Evolutionary conservation across 2,797 vertebrate species (phyloP), one percentile per base, ranked within the genome.

Genomic region (Poecilia velifera): DNA sequence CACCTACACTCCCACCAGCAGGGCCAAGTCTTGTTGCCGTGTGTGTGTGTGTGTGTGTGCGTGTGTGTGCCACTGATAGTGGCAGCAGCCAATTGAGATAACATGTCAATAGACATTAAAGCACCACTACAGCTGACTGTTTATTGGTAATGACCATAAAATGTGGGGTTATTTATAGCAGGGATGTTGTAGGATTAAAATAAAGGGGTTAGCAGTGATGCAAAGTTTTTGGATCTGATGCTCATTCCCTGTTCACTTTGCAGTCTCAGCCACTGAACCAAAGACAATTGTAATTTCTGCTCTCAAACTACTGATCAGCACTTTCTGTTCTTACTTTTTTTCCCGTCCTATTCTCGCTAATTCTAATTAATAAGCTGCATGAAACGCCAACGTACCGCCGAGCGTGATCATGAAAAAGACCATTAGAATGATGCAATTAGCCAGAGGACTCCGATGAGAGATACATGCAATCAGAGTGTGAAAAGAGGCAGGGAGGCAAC

Each of bases 371-470:
- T 93, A 93, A 92, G 90, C 90, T 4, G 84, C 92, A 87, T 87
- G 87, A 91, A 91, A 87, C 90, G 82, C 93, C 93, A 94, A 92
- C 91, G 90, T 84, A 92, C 90, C 87, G 87, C 82, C 73, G 89
- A 92, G 90, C 77, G 76, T 81, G 92, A 91, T 93, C 88, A 90
- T 85, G 87, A 93, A 94, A 93, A 93, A 89, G 87, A 91, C 93
- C 87, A 91, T 89, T 88, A 83, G 84, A 89, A 93, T 95, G 91
- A 95, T 93, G 93, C 95, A 96, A 96, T 95, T 95, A 95, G 93
- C 90, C 87, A 89, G 89, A 93, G 90, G 91, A 92, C 85, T 92
- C 86, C 87, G 53, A 91, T 94, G 91, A 94, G 93, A 93, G 90
- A 93, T 94, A 93, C 88, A 89, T 82, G 93, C 93, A 94, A 92